These are phyloP conservation scores for Sussaba pulchella DNA, from an alignment of 2,888 invertebrate genomes.

Conservation along the genomic window DNA sequence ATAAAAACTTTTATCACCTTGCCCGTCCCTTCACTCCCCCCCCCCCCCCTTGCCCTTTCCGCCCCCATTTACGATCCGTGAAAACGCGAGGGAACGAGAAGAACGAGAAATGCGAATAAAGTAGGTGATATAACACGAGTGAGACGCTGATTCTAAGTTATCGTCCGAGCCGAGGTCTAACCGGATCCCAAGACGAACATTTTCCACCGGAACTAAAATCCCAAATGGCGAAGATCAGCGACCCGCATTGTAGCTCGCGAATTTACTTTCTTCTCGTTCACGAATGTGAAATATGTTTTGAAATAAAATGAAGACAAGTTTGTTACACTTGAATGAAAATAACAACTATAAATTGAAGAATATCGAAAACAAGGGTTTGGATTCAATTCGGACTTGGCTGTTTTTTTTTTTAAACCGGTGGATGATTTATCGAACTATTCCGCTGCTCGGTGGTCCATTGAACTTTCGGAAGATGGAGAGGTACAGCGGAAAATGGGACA, in stretches of 20 bases:
- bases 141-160: slow-evolving; percentile 55
- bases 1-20: slow-evolving; percentile 53
- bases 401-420: too few species aligned
- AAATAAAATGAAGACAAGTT: neutral
- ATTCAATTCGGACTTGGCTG: too few species aligned
- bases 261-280: slow-evolving; percentile 1
- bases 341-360: too few species aligned
- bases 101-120: neutral
- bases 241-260: slow-evolving; percentile 40
- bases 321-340: neutral
- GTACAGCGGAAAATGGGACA: too few species aligned
- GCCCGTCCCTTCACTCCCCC: slow-evolving; percentile 11
- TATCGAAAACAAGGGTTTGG: too few species aligned
- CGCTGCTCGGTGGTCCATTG: too few species aligned
- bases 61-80: slow-evolving; percentile 46
- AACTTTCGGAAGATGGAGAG: too few species aligned
- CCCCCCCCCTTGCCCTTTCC: too few species aligned
- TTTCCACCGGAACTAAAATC: slow-evolving; percentile 35
- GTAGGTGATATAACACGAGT: slow-evolving; percentile 1
- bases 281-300: slow-evolving; percentile 26
- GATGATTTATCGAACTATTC: too few species aligned
- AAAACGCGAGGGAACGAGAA: neutral
- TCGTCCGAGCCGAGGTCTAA: slow-evolving; percentile 43
- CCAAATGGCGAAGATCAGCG: slow-evolving; percentile 36
- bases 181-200: slow-evolving; percentile 29